Evolutionary conservation across 2,797 vertebrate genomes (phyloP).

Genomic region (Serranus cabrilla): DNA sequence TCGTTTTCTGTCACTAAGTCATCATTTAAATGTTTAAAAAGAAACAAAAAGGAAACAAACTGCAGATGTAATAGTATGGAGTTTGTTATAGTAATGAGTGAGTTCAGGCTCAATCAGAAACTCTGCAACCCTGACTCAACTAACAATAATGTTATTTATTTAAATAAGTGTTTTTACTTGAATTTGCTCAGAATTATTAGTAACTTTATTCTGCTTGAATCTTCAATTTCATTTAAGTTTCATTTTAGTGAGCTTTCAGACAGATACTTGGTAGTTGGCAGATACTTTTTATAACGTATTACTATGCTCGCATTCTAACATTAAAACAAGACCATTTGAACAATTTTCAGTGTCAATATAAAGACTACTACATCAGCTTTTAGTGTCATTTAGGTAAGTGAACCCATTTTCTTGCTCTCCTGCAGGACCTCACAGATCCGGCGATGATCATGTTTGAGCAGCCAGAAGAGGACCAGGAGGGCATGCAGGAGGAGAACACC

Average conservation of each 20-base stretch:
- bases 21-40: not conserved
- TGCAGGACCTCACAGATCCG: slow-evolving; percentile 91
- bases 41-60: not conserved
- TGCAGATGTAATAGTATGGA: not conserved
- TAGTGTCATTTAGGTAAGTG: not conserved
- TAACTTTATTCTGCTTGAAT: too few relatives aligned
- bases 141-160: too few relatives aligned
- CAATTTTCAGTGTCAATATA: too few relatives aligned
- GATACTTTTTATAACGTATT: too few relatives aligned
- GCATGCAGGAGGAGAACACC: slow-evolving; percentile 81
- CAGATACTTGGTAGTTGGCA: too few relatives aligned
- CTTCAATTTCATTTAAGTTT: too few relatives aligned
- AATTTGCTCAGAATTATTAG: not conserved
- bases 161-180: not conserved
- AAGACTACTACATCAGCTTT: not conserved
- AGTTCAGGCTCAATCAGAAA: not conserved
- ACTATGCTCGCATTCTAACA: too few relatives aligned
- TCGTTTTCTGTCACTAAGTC: not conserved
- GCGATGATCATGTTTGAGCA: slow-evolving; percentile 89
- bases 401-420: not conserved
- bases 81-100: not conserved
- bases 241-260: too few relatives aligned
- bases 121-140: not conserved
- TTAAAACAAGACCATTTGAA: too few relatives aligned
- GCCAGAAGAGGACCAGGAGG: slow-evolving; percentile 85